Conservation (phyloP, 2,113 vertebrate genomes). For the Tilapia sparmanii region DNA sequence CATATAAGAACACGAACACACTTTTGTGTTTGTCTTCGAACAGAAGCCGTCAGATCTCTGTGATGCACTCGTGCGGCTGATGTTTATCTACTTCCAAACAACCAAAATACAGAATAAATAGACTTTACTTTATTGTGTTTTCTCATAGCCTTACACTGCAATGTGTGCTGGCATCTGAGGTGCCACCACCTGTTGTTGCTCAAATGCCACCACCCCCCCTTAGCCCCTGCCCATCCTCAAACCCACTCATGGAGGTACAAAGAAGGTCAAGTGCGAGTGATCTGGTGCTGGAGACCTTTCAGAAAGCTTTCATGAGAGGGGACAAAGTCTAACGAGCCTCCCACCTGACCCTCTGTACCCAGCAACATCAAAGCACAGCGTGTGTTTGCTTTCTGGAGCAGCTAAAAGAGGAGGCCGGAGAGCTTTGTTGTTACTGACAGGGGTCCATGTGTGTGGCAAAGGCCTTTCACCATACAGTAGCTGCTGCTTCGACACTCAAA, state of each 20-base stretch:
- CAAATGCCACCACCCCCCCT: background rate
- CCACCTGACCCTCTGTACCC: background rate
- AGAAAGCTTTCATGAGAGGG: constrained; percentile 25
- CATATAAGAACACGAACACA: background rate
- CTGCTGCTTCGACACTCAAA: background rate
- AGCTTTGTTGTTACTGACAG: constrained; percentile 40
- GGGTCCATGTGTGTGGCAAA: background rate
- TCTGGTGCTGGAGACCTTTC: constrained; percentile 13
- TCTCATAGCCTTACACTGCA: background rate
- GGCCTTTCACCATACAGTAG: background rate
- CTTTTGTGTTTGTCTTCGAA: background rate
- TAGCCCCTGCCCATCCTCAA: background rate
- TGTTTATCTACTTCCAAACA: background rate
- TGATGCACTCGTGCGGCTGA: background rate
- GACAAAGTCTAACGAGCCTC: background rate
- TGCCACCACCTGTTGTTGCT: background rate
- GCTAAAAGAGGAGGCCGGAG: background rate
- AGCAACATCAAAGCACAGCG: constrained; percentile 25
- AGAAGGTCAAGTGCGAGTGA: constrained; percentile 21
- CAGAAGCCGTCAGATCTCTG: background rate
- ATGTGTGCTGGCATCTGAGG: background rate
- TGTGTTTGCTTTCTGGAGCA: constrained; percentile 9
- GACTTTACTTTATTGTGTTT: background rate
- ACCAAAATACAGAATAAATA: background rate
- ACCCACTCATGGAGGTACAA: background rate